A percentile compares a stretch with the other conserved stretches of the same genome.
Conservation (phyloP, 2,888 invertebrate species). For the Rhamphomyia laevipes region DNA sequence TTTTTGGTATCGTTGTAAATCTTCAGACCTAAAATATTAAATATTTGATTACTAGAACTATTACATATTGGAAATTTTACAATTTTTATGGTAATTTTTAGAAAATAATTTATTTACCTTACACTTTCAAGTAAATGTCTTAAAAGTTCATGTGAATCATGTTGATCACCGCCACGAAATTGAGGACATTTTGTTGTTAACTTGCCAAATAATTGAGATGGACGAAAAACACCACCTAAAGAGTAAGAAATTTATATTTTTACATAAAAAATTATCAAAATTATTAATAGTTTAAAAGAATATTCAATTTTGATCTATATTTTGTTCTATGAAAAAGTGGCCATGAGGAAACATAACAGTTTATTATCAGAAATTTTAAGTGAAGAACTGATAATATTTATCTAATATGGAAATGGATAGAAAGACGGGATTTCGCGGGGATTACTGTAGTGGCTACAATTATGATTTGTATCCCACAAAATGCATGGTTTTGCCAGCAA, state of each 20-base stretch:
- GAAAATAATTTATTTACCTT: conserved; percentile 35
- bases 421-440: too few species aligned
- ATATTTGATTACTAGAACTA: too few species aligned
- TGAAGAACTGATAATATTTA: too few species aligned
- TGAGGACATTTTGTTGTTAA: conserved; percentile 61
- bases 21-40: conserved; percentile 45
- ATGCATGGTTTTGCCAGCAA: too few species aligned
- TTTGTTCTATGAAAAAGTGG: too few species aligned
- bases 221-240: conserved; percentile 51
- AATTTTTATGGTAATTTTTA: background rate
- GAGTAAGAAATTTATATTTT: too few species aligned
- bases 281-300: background rate
- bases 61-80: conserved; percentile 1
- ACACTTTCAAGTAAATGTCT: conserved; percentile 83
- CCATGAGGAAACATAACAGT: too few species aligned
- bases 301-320: background rate
- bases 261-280: background rate
- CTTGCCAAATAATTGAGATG: conserved; percentile 50
- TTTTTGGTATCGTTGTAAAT: conserved; percentile 66
- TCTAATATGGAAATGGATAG: too few species aligned
- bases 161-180: conserved; percentile 89
- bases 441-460: too few species aligned
- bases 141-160: conserved; percentile 91
- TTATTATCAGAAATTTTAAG: too few species aligned
- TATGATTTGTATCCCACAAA: too few species aligned